Base-by-base conservation (phyloP, 2,113 vertebrate species). In the Clarias batrachus region DNA sequence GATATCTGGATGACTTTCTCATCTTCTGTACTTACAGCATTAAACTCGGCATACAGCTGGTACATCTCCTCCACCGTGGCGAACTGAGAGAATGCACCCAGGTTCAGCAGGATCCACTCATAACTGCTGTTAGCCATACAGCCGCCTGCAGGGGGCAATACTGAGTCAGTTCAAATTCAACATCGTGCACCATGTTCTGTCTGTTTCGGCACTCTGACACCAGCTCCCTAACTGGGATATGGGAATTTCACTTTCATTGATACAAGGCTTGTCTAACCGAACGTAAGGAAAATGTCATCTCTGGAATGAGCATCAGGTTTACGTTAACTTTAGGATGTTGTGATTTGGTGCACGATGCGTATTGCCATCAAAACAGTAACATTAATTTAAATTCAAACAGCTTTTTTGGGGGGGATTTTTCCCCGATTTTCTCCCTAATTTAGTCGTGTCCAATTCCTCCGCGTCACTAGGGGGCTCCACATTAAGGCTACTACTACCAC, bases 21-120 rank as follows among this genome's bases (percentile, higher is more conserved):
- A 23, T 73, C 30, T 9, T 16, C 52, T 76, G 16, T 27, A 89
- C 90, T 86, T 78, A 91, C 91, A 37, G 85, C 90, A 10, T 86
- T 71, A 81, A 92, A 90, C 52, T 85, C 17, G 54, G 56, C 60
- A 37, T 89, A 68, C 17, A 91, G 80, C 27, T 63, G 60, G 65
- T 88, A 89, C 76, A 92, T 84, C 27, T 92, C 87, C 27, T 63
- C 30, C 73, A 91, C 66, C 0, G 73, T 56, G 54, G 88, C 86
- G 66, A 87, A 85, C 0, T 48, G 30, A 48, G 84, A 88, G 86
- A 92, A 92, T 33, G 5, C 27, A n/a, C 76, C 87, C 80, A 90
- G 66, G 82, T 92, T 90, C 41, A 52, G 73, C 27, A 27, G 8
- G 41, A 91, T 65, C 91, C 91, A 92, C 60, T 88, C 37, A 6